These are phyloP conservation scores for Carassius auratus DNA, from an alignment of 2,113 vertebrate genomes.

Conservation along the genomic window DNA sequence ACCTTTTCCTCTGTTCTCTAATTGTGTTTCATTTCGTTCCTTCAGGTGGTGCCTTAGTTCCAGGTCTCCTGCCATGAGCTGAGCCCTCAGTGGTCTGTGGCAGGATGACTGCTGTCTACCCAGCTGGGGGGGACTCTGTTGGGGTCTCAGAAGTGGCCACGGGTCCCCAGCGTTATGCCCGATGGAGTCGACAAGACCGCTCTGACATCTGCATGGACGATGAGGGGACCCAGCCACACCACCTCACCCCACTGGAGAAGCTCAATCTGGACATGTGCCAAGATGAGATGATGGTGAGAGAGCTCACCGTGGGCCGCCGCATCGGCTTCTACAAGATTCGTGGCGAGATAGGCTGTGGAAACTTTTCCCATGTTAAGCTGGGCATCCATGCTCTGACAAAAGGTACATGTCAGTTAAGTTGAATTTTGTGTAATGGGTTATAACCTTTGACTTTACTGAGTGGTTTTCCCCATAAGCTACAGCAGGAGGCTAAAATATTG, in stretches of 20 bases:
- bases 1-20: too few species aligned
- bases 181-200: slow-evolving; percentile 84
- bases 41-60: slow-evolving; percentile 39
- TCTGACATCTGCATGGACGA: slow-evolving; percentile 79
- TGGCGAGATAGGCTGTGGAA: slow-evolving; percentile 95
- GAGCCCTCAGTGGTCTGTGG: slow-evolving; percentile 65
- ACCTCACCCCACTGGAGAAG: slow-evolving; percentile 88
- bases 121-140: slow-evolving; percentile 64
- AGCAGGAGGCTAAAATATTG: neutral
- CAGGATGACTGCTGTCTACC: slow-evolving; percentile 88
- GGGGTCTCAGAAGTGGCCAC: slow-evolving; percentile 44
- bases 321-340: slow-evolving; percentile 95
- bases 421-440: neutral
- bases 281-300: slow-evolving; percentile 90
- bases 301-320: slow-evolving; percentile 90
- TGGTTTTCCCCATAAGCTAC: neutral
- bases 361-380: slow-evolving; percentile 97
- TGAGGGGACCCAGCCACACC: slow-evolving; percentile 74
- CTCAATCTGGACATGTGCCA: slow-evolving; percentile 92
- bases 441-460: neutral
- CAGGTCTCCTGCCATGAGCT: slow-evolving; percentile 65
- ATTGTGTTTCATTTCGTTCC: slow-evolving; percentile 17
- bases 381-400: slow-evolving; percentile 95
- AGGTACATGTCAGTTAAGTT: slow-evolving; percentile 68
- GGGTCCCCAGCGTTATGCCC: slow-evolving; percentile 67